These are phyloP conservation scores for Acomys russatus DNA, from an alignment of 2,797 vertebrate species.

Conservation along the genomic window DNA sequence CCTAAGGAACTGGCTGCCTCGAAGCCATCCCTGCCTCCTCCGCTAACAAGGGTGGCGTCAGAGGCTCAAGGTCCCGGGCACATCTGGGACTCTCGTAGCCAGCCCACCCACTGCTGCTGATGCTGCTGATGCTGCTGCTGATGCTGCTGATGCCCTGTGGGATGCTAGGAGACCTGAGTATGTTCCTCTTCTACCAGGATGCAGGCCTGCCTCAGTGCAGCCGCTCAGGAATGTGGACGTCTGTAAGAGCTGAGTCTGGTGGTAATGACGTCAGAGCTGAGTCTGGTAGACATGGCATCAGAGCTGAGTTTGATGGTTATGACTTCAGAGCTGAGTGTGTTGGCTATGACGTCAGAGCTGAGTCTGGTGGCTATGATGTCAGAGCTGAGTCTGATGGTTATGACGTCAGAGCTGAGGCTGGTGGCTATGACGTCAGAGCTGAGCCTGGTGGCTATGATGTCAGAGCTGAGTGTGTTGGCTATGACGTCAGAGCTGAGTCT, in stretches of 20 bases:
- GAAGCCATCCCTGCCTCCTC: not conserved
- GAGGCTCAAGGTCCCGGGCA: accelerated
- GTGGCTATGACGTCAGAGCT: accelerated
- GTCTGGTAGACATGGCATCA: accelerated
- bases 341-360: not conserved
- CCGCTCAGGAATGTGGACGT: accelerated
- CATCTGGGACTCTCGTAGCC: accelerated
- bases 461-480: accelerated
- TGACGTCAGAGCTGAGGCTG: not conserved
- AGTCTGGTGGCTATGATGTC: accelerated
- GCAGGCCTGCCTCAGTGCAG: accelerated
- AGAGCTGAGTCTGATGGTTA: not conserved
- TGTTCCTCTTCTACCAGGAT: accelerated
- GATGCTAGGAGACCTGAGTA: accelerated
- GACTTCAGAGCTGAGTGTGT: too few species aligned
- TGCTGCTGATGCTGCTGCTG: too few species aligned
- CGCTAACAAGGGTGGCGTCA: accelerated
- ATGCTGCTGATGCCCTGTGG: accelerated
- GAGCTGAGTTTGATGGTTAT: accelerated
- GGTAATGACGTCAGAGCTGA: accelerated
- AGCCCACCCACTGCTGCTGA: accelerated
- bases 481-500: not conserved
- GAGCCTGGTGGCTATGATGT: accelerated
- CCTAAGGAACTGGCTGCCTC: accelerated
- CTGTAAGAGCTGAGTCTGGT: not conserved